phyloP scores from a whole-genome alignment of 2,888 invertebrate genomes.

The Zonitis immaculata region DNA sequence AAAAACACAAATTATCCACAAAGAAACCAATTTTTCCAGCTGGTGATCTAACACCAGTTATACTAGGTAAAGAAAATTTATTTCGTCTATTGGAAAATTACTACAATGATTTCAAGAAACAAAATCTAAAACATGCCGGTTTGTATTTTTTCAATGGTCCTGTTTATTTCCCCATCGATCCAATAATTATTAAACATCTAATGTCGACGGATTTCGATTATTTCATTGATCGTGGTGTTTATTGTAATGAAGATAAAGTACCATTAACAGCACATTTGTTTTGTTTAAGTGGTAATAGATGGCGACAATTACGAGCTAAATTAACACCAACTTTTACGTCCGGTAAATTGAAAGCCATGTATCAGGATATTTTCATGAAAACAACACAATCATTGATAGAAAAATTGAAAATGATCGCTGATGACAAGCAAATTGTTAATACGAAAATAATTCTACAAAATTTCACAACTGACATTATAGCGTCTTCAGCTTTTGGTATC shows the following conservation, averaged over 20 bases:
- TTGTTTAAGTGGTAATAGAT: slow-evolving; percentile 4
- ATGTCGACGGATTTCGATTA: slow-evolving; percentile 9
- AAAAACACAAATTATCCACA: slow-evolving; percentile 1
- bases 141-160: slow-evolving; percentile 13
- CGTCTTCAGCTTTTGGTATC: slow-evolving; percentile 1
- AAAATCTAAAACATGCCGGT: slow-evolving; percentile 8
- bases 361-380: background rate
- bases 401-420: background rate
- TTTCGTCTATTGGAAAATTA: slow-evolving; percentile 3
- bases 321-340: background rate
- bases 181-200: slow-evolving; percentile 8
- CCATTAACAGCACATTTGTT: slow-evolving; percentile 9
- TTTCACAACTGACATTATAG: background rate
- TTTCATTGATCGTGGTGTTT: slow-evolving; percentile 10
- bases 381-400: background rate
- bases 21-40: slow-evolving; percentile 3
- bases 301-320: slow-evolving; percentile 4
- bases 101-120: slow-evolving; percentile 8
- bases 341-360: slow-evolving; percentile 2
- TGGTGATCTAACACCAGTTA: slow-evolving; percentile 5
- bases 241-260: slow-evolving; percentile 2
- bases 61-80: slow-evolving; percentile 7
- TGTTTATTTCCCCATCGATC: slow-evolving; percentile 9
- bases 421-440: background rate
- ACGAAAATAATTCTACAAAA: background rate